phyloP scores from a whole-genome alignment of 2,113 vertebrate genomes.

The Nesospiza acunhae region DNA sequence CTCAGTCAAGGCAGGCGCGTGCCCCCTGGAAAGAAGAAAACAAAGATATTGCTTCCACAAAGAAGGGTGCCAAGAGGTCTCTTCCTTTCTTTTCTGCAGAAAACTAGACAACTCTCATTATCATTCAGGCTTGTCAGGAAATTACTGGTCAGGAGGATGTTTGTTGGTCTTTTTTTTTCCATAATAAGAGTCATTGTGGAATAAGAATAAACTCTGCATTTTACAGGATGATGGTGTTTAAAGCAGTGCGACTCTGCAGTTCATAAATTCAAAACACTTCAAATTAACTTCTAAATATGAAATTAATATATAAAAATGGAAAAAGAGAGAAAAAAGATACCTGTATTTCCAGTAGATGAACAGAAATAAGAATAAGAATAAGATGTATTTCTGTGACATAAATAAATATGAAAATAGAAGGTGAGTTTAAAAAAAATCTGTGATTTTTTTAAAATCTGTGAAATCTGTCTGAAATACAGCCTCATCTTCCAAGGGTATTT shows the following conservation, averaged over 20 bases:
- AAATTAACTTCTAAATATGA: not conserved
- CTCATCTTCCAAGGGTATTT: not conserved
- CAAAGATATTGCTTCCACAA: not conserved
- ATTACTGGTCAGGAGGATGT: not conserved
- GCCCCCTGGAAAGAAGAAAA: constrained; percentile 31
- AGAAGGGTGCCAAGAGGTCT: not conserved
- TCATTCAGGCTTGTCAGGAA: constrained; percentile 20
- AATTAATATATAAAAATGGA: not conserved
- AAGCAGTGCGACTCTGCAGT: not conserved
- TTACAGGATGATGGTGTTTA: not conserved
- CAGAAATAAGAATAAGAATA: not conserved
- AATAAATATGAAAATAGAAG: not conserved
- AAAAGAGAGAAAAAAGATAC: not conserved
- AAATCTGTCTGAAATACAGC: not conserved
- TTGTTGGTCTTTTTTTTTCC: not conserved
- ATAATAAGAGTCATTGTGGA: not conserved
- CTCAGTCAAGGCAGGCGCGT: not conserved
- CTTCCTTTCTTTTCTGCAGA: constrained; percentile 40
- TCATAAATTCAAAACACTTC: not conserved
- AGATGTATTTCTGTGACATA: not conserved
- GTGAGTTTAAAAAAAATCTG: not conserved
- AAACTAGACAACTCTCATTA: constrained; percentile 25
- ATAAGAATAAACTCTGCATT: not conserved
- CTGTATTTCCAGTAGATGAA: not conserved
- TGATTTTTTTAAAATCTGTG: not conserved